These are phyloP conservation scores for Drosophila suzukii DNA, from an alignment of 1,140 invertebrate genomes.

Conservation along the genomic window DNA sequence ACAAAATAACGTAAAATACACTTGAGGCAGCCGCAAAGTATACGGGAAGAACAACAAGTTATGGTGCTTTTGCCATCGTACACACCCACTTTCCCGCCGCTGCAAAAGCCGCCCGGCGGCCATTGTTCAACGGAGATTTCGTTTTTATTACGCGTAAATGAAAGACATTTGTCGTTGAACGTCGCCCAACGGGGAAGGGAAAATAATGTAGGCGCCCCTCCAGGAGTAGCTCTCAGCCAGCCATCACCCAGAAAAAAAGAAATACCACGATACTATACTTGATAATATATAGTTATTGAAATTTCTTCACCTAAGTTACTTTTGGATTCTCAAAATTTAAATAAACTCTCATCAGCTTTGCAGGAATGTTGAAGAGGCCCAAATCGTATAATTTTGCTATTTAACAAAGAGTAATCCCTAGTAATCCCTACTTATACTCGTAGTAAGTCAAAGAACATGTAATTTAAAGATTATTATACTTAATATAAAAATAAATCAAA, in stretches of 20 bases:
- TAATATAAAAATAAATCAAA: too few relatives aligned
- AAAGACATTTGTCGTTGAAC: conserved; percentile 67
- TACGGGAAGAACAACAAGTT: conserved; percentile 41
- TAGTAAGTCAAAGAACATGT: too few relatives aligned
- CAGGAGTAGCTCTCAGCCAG: not conserved
- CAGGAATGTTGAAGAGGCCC: too few relatives aligned
- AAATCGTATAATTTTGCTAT: too few relatives aligned
- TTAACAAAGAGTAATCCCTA: too few relatives aligned
- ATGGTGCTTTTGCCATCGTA: conserved; percentile 9
- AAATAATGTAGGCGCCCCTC: not conserved
- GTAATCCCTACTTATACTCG: too few relatives aligned
- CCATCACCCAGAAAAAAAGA: not conserved
- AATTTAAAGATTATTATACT: too few relatives aligned
- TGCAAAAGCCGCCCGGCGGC: conserved; percentile 55
- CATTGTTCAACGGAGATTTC: conserved; percentile 64
- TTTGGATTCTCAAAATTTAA: too few relatives aligned
- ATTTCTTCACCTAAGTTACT: too few relatives aligned
- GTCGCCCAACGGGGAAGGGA: conserved; percentile 8
- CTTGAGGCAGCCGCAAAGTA: conserved; percentile 53
- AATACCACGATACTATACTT: too few relatives aligned
- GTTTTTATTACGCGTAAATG: conserved; percentile 74
- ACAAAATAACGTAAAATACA: conserved; percentile 67
- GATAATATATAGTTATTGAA: too few relatives aligned
- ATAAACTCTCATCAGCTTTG: too few relatives aligned
- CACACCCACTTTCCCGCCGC: conserved; percentile 1